These are phyloP conservation scores for Dysmachus trigonus DNA, from an alignment of 2,888 invertebrate genomes.

Conservation along the genomic window DNA sequence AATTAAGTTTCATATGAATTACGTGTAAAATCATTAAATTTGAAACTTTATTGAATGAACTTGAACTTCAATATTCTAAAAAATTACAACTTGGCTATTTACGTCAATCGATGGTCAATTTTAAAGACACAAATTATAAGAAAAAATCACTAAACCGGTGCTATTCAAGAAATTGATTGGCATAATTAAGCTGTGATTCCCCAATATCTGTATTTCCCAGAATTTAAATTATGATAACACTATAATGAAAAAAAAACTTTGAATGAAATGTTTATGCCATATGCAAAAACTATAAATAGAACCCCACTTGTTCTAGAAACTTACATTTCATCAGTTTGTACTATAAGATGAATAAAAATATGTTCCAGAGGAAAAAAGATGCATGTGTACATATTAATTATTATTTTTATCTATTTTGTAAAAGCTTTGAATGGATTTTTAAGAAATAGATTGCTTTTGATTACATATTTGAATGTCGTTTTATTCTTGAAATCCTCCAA, in stretches of 20 bases:
- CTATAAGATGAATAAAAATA: too few species aligned
- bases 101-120: not conserved
- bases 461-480: too few species aligned
- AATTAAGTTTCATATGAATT: too few species aligned
- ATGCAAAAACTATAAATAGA: not conserved
- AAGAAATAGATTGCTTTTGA: too few species aligned
- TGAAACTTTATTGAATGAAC: not conserved
- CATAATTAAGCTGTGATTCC: not conserved
- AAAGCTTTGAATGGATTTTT: too few species aligned
- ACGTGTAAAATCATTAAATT: too few species aligned
- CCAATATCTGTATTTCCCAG: not conserved
- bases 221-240: too few species aligned
- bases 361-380: too few species aligned
- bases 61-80: not conserved
- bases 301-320: not conserved
- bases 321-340: too few species aligned
- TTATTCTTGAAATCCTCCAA: too few species aligned
- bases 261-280: not conserved
- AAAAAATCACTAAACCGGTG: not conserved
- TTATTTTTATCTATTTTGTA: too few species aligned
- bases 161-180: not conserved
- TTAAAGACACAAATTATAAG: not conserved
- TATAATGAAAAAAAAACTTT: not conserved
- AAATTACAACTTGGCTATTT: not conserved
- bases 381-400: too few species aligned